Evolutionary conservation across 2,113 vertebrate species (phyloP), one percentile per base, ranked within the genome.

Genomic region (Myrmecophaga tridactyla): DNA sequence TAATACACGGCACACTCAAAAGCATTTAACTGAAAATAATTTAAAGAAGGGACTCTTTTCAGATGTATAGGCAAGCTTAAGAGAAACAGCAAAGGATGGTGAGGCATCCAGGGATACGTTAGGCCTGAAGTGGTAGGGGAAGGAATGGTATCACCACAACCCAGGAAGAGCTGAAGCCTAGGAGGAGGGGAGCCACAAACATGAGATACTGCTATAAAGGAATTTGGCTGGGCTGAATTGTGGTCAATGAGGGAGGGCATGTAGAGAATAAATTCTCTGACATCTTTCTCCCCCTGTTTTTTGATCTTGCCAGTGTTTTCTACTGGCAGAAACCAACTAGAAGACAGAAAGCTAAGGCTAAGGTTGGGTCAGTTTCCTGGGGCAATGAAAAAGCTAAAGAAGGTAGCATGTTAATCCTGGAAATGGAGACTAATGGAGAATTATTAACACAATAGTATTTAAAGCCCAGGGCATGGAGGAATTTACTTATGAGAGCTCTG

Each of bases 191-290:
- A 25, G 62, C 25, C 31, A 18, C 2, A 0, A 12, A 53, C 67
- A 14, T 9, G 43, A 51, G 14, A 0, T 15, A 7, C 15, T 10
- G 2, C 29, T 2, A 29, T 0, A 21, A 31, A 62, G 53, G 31
- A 83, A 36, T 31, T 34, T 43, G 63, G 56, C 23, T 29, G 36
- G 29, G 31, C 31, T 20, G 13, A 23, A 46, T 31, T 6, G 27
- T 9, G 46, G 51, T 2, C 75, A 3, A 18, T 4, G 17, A 1
- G 27, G n/a, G 7, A 51, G 17, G 1, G 25, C 21, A 39, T 41
- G 36, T 12, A 39, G 10, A 25, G 39, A 41, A 27, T 41, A 41
- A 23, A 25, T 5, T 41, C 23, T 23, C 48, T 78, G 83, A 27
- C 18, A 18, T 46, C 34, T 31, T 14, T n/a, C 36, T 62, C 83